These are phyloP conservation scores for Mus minutoides DNA, from an alignment of 2,797 vertebrate species.

Conservation along the genomic window DNA sequence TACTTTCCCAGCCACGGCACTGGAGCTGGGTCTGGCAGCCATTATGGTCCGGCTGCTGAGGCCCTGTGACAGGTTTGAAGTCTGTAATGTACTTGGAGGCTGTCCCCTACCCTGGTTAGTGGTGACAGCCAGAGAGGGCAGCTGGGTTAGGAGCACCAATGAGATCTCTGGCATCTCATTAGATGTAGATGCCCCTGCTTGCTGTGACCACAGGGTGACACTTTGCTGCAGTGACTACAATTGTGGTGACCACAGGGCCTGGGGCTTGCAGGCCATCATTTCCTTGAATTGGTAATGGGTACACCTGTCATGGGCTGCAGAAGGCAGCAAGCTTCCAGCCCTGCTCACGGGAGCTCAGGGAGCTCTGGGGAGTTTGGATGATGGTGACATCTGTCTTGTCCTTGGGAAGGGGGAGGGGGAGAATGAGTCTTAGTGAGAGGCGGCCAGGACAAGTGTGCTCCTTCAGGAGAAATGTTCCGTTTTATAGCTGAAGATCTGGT, in stretches of 20 bases:
- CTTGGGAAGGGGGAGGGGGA: no score
- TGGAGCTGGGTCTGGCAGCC: constrained; percentile 79
- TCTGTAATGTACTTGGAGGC: constrained; percentile 65
- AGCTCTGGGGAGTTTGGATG: not conserved
- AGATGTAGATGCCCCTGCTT: accelerated
- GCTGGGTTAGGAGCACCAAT: not conserved
- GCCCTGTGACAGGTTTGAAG: constrained; percentile 79
- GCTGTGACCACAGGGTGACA: not conserved
- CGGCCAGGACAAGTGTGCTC: not conserved
- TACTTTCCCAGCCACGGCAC: constrained; percentile 75
- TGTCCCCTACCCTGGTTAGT: constrained; percentile 9
- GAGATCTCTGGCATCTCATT: not conserved
- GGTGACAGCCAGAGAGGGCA: constrained; percentile 36
- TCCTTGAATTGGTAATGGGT: not conserved
- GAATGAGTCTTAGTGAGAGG: not conserved
- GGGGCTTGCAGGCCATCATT: not conserved
- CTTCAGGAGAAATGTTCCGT: accelerated
- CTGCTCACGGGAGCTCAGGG: not conserved
- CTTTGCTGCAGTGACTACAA: accelerated
- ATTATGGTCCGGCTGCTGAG: constrained; percentile 66
- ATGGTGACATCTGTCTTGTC: not conserved
- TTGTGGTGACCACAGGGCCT: accelerated
- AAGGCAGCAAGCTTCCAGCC: not conserved
- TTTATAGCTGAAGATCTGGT: not conserved
- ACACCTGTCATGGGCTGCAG: accelerated